phyloP scores from a whole-genome alignment of 2,888 invertebrate species.

The Amphiduros pacificus region DNA sequence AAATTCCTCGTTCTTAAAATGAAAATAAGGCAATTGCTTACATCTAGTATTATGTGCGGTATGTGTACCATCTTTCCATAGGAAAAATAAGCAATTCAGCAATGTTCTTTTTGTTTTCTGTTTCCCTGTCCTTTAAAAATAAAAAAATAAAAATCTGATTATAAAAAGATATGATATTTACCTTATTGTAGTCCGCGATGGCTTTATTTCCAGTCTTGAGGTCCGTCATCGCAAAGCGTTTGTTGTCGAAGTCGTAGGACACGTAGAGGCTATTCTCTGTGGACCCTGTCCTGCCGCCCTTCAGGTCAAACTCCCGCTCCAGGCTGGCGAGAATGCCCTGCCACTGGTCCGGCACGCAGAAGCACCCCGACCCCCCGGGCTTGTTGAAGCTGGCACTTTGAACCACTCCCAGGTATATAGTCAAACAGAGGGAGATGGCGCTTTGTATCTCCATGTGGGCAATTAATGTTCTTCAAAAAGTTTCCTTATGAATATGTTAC shows the following conservation, averaged over 20 bases:
- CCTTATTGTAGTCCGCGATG: slow-evolving; percentile 28
- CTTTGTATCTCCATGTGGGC: too few relatives aligned
- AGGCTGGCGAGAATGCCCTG: slow-evolving; percentile 23
- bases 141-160: neutral
- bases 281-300: slow-evolving; percentile 17
- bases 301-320: slow-evolving; percentile 31
- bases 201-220: slow-evolving; percentile 24
- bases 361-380: too few relatives aligned
- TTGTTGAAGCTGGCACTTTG: too few relatives aligned
- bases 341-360: slow-evolving; percentile 32
- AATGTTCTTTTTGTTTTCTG: too few relatives aligned
- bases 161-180: slow-evolving; percentile 4
- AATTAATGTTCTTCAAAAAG: too few relatives aligned
- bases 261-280: slow-evolving; percentile 21
- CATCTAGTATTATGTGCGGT: too few relatives aligned
- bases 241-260: slow-evolving; percentile 28
- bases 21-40: too few relatives aligned
- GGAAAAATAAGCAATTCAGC: neutral
- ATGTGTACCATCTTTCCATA: too few relatives aligned
- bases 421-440: too few relatives aligned
- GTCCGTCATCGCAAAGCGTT: slow-evolving; percentile 27
- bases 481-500: neutral
- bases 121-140: too few relatives aligned
- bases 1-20: too few relatives aligned
- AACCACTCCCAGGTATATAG: too few relatives aligned